Evolutionary conservation across 2,888 invertebrate genomes (phyloP), one percentile per base, ranked within the genome.

Genomic region (Drosophila formosana): DNA sequence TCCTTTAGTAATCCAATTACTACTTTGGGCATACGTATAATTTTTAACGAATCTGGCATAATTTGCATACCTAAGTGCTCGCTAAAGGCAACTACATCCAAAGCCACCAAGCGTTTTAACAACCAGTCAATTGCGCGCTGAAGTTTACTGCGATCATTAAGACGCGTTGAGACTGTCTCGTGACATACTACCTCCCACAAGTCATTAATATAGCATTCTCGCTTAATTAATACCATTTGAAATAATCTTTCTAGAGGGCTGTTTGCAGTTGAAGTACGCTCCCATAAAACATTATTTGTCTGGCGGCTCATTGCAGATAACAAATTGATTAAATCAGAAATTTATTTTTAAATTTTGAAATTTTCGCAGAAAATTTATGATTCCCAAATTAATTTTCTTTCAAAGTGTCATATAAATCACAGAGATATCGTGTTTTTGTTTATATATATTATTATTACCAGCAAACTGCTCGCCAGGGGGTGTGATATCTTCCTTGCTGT

Each of bases 1-100:
- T 65, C 41, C 3, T 32, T 64, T 0, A 77, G 11, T 3, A 74
- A 32, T 3, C 74, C 80, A 46, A 78, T 72, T 26, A 78, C 63
- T 0, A 58, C 51, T 9, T 71, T 66, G 0, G 78, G 79, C 78
- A 79, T 78, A 8, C 60, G 62, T 25, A 79, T 55, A 0, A 67
- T 55, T 6, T 67, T n/a, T 7, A 65, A 66, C 0, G 57, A 18
- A 3, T 78, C 76, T 0, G 60, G 32, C 25, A 77, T 9, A 5
- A 78, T 49, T 51, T 76, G 71, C 76, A 72, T 68, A 0, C 79
- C 79, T 68, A 78, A 37, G 23, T 64, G 23, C 47, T 79, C 79
- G 2, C 70, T 65, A 58, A 80, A 80, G 1, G 78, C 73, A 4
- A 78, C 73, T 4, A 76, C 62, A 58, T 76, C 57, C 23, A 80